Evolutionary conservation across 2,797 vertebrate species (phyloP).

Genomic region (Rhinoraja longicauda): DNA sequence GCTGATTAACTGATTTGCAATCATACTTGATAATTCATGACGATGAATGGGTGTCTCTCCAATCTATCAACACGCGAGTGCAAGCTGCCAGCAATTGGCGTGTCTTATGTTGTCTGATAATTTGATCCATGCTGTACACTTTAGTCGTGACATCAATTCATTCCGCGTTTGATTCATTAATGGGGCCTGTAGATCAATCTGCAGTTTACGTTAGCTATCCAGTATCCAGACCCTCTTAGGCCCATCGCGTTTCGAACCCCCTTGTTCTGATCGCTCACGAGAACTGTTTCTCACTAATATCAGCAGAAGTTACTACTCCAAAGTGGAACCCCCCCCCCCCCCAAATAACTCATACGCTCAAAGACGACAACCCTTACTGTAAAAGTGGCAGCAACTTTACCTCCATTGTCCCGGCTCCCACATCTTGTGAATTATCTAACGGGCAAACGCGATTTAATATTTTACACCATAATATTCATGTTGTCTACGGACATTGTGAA

Average conservation of each 20-base stretch:
- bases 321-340: background rate
- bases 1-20: background rate
- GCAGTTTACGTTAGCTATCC: background rate
- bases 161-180: slow-evolving; percentile 21
- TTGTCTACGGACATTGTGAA: background rate
- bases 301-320: background rate
- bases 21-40: slow-evolving; percentile 15
- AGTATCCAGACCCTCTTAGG: background rate
- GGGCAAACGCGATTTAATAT: background rate
- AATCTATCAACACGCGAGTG: slow-evolving; percentile 10
- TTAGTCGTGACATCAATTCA: slow-evolving; percentile 16
- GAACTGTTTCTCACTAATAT: background rate
- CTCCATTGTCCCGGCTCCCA: no score
- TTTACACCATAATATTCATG: background rate
- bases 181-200: background rate
- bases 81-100: slow-evolving; percentile 20
- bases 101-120: background rate
- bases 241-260: background rate
- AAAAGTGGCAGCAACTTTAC: background rate
- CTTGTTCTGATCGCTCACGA: background rate
- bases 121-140: slow-evolving; percentile 27
- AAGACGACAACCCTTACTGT: background rate
- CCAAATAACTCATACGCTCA: background rate
- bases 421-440: background rate
- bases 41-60: slow-evolving; percentile 5